Evolutionary conservation across 2,888 invertebrate genomes (phyloP).

Genomic region (Macropis europaea): DNA sequence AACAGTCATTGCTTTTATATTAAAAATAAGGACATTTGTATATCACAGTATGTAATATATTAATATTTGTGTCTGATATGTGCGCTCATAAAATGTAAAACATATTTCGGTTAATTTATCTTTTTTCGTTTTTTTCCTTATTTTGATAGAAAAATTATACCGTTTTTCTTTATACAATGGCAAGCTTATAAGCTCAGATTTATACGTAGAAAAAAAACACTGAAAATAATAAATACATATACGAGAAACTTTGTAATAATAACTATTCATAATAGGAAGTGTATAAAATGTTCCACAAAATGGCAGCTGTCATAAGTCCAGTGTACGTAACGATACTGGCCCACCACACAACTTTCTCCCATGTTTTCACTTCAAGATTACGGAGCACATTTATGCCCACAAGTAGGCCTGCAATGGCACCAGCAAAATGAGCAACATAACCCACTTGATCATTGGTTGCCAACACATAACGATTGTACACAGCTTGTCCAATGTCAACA

Average conservation of each 20-base stretch:
- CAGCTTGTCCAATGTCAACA: conserved; percentile 93
- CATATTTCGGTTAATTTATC: not conserved
- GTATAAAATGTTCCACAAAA: conserved; percentile 87
- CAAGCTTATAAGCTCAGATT: not conserved
- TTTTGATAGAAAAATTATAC: not conserved
- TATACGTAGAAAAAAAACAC: not conserved
- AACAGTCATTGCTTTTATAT: conserved; percentile 16
- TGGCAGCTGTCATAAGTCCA: conserved; percentile 86
- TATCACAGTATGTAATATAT: conserved; percentile 54
- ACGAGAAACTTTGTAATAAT: not conserved
- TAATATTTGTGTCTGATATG: conserved; percentile 14
- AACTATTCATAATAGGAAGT: conserved; percentile 80
- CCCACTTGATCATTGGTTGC: conserved; percentile 90
- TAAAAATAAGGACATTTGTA: conserved; percentile 14
- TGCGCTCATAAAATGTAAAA: not conserved
- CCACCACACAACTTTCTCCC: conserved; percentile 93
- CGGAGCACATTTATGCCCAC: conserved; percentile 92
- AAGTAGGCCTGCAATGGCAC: conserved; percentile 92
- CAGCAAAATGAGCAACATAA: conserved; percentile 96
- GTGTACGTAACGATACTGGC: conserved; percentile 87
- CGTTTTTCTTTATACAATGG: not conserved
- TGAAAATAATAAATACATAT: conserved; percentile 9
- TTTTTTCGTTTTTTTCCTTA: not conserved
- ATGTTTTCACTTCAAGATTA: conserved; percentile 89
- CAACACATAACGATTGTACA: conserved; percentile 92